Evolutionary conservation across 2,797 vertebrate species (phyloP).

Genomic region (Propithecus perrieri): DNA sequence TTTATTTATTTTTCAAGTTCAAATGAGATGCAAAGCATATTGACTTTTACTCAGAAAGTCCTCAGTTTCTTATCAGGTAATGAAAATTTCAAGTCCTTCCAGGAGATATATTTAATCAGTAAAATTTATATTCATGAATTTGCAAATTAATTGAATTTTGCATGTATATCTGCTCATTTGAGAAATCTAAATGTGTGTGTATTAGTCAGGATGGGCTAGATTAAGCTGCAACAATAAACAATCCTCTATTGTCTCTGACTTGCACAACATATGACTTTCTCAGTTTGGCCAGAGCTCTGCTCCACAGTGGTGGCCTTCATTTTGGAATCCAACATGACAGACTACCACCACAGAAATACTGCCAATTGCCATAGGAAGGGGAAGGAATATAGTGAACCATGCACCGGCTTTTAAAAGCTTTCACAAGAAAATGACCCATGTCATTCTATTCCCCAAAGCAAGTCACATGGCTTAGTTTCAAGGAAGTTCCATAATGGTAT

Average conservation of each 20-base stretch:
- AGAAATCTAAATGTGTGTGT: background rate
- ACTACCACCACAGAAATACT: background rate
- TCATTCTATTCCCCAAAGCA: background rate
- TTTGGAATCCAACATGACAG: background rate
- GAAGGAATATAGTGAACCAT: background rate
- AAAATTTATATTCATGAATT: background rate
- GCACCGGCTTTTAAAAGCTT: background rate
- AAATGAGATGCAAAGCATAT: background rate
- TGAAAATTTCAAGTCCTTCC: background rate
- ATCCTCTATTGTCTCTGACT: background rate
- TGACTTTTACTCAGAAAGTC: background rate
- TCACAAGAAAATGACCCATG: background rate
- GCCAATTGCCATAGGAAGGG: background rate
- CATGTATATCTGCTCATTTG: background rate
- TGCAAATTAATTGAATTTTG: background rate
- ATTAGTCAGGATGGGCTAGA: background rate
- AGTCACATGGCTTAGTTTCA: background rate
- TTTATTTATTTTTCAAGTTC: too few relatives aligned
- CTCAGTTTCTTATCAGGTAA: background rate
- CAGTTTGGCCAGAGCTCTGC: background rate
- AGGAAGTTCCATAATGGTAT: background rate
- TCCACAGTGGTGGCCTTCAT: background rate
- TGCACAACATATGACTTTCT: background rate
- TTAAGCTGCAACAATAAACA: background rate
- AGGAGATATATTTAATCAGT: conserved; percentile 1